phyloP scores from a whole-genome alignment of 2,113 vertebrate species.

The Spizaetus ornatus region DNA sequence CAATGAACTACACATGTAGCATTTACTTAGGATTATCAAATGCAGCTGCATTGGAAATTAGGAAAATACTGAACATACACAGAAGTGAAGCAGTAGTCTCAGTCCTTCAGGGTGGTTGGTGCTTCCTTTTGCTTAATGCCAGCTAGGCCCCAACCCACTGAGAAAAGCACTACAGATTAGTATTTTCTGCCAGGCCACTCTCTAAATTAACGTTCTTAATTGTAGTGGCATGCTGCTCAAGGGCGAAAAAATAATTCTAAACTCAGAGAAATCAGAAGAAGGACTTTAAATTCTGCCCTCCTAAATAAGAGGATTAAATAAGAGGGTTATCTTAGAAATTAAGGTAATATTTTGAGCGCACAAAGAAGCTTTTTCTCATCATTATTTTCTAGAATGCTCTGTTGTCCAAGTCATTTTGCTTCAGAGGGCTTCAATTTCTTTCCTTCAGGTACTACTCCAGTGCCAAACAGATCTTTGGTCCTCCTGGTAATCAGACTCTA shows the following conservation, averaged over 20 bases:
- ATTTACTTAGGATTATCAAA: slow-evolving; percentile 7
- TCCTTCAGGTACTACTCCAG: background rate
- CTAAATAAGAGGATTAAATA: background rate
- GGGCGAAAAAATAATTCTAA: background rate
- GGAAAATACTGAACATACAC: background rate
- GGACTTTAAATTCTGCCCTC: background rate
- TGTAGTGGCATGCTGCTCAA: background rate
- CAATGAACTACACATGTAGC: background rate
- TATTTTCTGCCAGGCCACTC: background rate
- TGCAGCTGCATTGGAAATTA: background rate
- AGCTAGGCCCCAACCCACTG: background rate
- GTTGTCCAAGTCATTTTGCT: background rate
- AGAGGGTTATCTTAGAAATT: background rate
- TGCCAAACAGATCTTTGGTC: background rate
- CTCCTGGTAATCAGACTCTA: background rate
- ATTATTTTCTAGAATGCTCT: background rate
- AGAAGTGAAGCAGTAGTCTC: background rate
- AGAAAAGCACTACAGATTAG: background rate
- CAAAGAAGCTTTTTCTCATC: background rate
- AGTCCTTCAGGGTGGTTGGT: background rate
- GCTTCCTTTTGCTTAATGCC: background rate
- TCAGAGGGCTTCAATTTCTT: background rate
- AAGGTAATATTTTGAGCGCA: background rate
- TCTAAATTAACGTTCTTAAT: background rate
- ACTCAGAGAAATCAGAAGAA: background rate